Conservation (phyloP, 2,113 vertebrate genomes). For the Pimephales promelas region DNA sequence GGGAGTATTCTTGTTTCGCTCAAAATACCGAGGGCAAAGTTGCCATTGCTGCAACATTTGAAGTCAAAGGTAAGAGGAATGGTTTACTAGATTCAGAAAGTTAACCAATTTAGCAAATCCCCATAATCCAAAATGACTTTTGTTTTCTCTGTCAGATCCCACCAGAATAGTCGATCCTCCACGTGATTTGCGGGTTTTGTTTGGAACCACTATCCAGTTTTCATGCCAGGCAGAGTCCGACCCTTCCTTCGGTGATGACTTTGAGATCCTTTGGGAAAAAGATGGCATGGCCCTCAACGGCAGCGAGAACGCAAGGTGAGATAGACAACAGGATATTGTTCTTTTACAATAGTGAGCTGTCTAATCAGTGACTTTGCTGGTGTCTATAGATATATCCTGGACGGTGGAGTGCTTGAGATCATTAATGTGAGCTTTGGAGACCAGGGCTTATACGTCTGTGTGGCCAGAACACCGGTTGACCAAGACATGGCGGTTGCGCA, state of each 20-base stretch:
- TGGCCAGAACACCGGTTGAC: conserved; percentile 84
- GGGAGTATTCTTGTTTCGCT: conserved; percentile 86
- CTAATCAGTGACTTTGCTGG: conserved; percentile 54
- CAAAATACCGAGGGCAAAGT: conserved; percentile 83
- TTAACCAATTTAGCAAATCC: not conserved
- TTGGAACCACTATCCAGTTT: conserved; percentile 79
- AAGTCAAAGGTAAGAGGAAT: conserved; percentile 83
- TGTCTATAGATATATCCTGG: conserved; percentile 73
- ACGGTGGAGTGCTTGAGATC: conserved; percentile 84
- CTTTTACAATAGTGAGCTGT: not conserved
- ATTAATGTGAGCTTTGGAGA: conserved; percentile 82
- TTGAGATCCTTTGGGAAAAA: conserved; percentile 89
- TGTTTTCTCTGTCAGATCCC: conserved; percentile 78
- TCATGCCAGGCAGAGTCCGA: conserved; percentile 86
- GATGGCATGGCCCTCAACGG: conserved; percentile 78
- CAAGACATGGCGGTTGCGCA: conserved; percentile 63
- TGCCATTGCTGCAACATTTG: conserved; percentile 81
- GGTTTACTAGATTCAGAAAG: conserved; percentile 11
- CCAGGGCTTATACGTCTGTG: conserved; percentile 83
- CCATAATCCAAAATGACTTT: not conserved
- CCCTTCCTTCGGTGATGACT: conserved; percentile 80
- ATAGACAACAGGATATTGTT: not conserved
- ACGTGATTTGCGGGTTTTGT: conserved; percentile 78
- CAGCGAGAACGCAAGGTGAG: conserved; percentile 82
- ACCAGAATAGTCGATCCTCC: conserved; percentile 82